A percentile compares a stretch with the other conserved stretches of the same genome.
Conservation (phyloP, 2,797 vertebrate species). For the Alca torda region DNA sequence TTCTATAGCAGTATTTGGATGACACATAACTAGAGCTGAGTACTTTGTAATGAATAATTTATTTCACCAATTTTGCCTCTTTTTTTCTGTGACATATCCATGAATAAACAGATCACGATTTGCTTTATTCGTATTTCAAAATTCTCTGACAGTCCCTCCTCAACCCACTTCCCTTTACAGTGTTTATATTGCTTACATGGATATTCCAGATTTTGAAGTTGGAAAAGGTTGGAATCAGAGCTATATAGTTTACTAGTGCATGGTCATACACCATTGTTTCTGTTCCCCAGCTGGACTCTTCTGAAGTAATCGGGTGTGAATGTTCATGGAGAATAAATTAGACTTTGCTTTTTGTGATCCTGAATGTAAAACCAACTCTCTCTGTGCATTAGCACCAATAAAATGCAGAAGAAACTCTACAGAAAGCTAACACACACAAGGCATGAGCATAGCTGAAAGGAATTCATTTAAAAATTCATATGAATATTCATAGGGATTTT, state of each 20-base stretch:
- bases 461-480: slow-evolving; percentile 23
- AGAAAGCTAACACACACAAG: slow-evolving; percentile 48
- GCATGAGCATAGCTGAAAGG: slow-evolving; percentile 38
- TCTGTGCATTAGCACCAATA: slow-evolving; percentile 1
- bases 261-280: slow-evolving; percentile 10
- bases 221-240: background rate
- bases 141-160: background rate
- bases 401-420: background rate
- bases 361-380: slow-evolving; percentile 33
- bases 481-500: slow-evolving; percentile 40
- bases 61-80: slow-evolving; percentile 13
- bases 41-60: slow-evolving; percentile 27
- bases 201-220: background rate
- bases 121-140: background rate
- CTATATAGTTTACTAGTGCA: background rate
- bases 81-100: background rate
- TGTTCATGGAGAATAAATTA: slow-evolving; percentile 46
- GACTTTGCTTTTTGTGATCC: slow-evolving; percentile 33
- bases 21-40: background rate
- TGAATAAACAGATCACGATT: slow-evolving; percentile 1
- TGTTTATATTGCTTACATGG: background rate
- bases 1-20: background rate
- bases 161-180: background rate
- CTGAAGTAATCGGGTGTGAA: slow-evolving; percentile 52
- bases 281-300: slow-evolving; percentile 26